A percentile compares a stretch with the other conserved stretches of the same genome.
Conservation (phyloP, 2,797 vertebrate genomes). For the Molossus molossus region DNA sequence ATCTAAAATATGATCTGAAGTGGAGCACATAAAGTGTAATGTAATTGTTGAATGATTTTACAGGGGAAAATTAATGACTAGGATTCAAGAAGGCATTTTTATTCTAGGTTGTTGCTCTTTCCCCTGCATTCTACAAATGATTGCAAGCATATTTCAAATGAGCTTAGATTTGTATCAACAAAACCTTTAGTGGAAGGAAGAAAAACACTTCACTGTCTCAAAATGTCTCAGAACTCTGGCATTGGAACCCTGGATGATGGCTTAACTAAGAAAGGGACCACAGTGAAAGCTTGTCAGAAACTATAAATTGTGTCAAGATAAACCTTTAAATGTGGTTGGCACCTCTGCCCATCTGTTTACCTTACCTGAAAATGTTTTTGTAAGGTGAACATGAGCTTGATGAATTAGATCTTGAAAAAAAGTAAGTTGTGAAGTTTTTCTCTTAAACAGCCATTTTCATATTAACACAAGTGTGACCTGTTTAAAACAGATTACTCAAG, state of each 20-base stretch:
- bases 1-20: constrained; percentile 53
- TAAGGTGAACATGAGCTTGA: constrained; percentile 70
- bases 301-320: constrained; percentile 74
- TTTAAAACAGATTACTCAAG: constrained; percentile 37
- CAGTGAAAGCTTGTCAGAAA: constrained; percentile 67
- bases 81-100: constrained; percentile 43
- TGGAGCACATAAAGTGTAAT: constrained; percentile 17
- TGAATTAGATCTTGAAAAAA: constrained; percentile 63
- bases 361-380: constrained; percentile 74
- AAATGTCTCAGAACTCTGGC: constrained; percentile 61
- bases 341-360: constrained; percentile 75
- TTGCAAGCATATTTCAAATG: not conserved
- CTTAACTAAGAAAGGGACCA: constrained; percentile 64
- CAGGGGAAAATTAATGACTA: constrained; percentile 42
- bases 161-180: constrained; percentile 47
- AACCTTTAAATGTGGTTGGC: constrained; percentile 70
- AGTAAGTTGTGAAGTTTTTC: not conserved
- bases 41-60: constrained; percentile 71
- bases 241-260: constrained; percentile 45
- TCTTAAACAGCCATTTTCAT: constrained; percentile 52
- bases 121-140: constrained; percentile 5
- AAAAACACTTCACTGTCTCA: constrained; percentile 19
- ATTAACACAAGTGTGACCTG: constrained; percentile 62
- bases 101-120: not conserved
- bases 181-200: not conserved